Evolutionary conservation across 2,113 vertebrate species (phyloP).

Genomic region (Daubentonia madagascariensis): DNA sequence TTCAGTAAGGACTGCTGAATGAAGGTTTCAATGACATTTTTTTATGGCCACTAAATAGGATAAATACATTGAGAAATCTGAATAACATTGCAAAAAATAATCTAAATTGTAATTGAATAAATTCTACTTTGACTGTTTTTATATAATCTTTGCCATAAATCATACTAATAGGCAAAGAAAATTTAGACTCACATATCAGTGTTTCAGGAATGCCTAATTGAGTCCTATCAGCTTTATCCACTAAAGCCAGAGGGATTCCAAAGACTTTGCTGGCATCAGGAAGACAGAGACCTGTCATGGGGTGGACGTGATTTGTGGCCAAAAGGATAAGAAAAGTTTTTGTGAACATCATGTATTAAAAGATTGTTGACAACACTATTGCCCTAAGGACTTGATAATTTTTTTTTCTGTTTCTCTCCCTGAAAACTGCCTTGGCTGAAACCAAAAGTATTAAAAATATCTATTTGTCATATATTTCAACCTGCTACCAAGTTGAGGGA

Average conservation of each 20-base stretch:
- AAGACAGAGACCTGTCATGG: not conserved
- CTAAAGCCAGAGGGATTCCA: not conserved
- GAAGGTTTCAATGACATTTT: not conserved
- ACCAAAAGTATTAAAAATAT: not conserved
- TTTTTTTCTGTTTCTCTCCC: not conserved
- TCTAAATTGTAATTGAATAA: not conserved
- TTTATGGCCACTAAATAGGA: not conserved
- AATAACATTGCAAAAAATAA: not conserved
- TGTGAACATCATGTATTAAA: not conserved
- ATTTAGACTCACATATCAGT: not conserved
- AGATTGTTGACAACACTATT: rapidly evolving
- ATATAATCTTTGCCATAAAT: not conserved
- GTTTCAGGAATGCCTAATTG: not conserved
- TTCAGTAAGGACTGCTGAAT: rapidly evolving
- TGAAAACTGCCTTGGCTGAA: not conserved
- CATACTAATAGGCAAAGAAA: not conserved
- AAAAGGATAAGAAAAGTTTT: not conserved
- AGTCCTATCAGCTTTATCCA: not conserved
- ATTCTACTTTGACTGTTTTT: not conserved
- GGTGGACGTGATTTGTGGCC: not conserved
- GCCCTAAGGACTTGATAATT: not conserved
- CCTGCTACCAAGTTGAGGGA: not conserved
- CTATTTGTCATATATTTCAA: too few relatives aligned
- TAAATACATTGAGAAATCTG: not conserved
- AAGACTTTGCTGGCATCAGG: not conserved